Evolutionary conservation across 2,888 invertebrate species (phyloP).

Genomic region (Hypomecis punctinalis): DNA sequence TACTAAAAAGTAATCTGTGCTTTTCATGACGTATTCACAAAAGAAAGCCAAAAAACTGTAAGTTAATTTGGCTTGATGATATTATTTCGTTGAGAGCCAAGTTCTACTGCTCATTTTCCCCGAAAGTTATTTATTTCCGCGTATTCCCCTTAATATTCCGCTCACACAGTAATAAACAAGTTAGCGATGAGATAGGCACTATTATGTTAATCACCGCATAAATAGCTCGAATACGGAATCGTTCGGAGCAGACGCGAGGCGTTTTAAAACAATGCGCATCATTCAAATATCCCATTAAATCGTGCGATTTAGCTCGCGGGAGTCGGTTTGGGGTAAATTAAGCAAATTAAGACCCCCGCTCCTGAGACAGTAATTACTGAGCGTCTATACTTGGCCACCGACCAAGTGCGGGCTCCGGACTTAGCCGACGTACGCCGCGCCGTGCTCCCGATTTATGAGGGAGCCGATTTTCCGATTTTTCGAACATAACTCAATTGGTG

Average conservation of each 20-base stretch:
- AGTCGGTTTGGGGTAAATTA: slow-evolving; percentile 77
- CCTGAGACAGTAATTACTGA: slow-evolving; percentile 80
- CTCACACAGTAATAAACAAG: slow-evolving; percentile 39
- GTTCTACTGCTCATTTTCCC: slow-evolving; percentile 23
- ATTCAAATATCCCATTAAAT: slow-evolving; percentile 81
- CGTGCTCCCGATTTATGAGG: slow-evolving; percentile 58
- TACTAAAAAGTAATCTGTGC: not conserved
- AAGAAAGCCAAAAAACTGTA: slow-evolving; percentile 18
- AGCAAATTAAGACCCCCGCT: slow-evolving; percentile 80
- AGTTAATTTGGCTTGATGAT: slow-evolving; percentile 26
- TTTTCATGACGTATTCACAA: slow-evolving; percentile 5
- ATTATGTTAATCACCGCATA: slow-evolving; percentile 43
- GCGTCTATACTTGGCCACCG: slow-evolving; percentile 74
- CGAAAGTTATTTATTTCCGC: slow-evolving; percentile 31
- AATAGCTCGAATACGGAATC: slow-evolving; percentile 53
- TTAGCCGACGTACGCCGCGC: slow-evolving; percentile 48
- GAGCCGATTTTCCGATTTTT: slow-evolving; percentile 65
- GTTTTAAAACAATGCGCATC: slow-evolving; percentile 78
- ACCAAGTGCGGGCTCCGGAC: slow-evolving; percentile 60
- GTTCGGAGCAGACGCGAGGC: slow-evolving; percentile 67
- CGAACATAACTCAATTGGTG: slow-evolving; percentile 64
- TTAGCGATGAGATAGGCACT: slow-evolving; percentile 38
- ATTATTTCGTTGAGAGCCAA: slow-evolving; percentile 24
- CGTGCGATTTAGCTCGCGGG: slow-evolving; percentile 73
- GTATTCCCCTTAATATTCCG: slow-evolving; percentile 35